Conservation (phyloP, 2,113 vertebrate genomes). For the Sorex araneus region DNA sequence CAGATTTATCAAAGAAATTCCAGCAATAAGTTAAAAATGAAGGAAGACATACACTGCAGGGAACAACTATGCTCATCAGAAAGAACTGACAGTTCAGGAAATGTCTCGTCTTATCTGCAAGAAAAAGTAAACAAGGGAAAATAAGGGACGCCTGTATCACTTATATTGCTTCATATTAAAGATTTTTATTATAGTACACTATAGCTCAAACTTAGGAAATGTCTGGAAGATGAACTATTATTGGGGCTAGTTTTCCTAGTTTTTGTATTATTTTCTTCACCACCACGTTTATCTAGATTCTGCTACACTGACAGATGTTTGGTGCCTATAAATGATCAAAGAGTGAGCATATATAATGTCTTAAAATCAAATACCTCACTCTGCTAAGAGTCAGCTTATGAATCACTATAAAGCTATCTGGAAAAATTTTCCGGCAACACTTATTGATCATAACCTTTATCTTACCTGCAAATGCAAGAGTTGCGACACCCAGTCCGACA, state of each 20-base stretch:
- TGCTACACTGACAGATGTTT: constrained; percentile 48
- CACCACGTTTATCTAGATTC: constrained; percentile 35
- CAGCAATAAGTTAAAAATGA: constrained; percentile 29
- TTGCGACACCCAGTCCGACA: constrained; percentile 94
- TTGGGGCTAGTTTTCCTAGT: background rate
- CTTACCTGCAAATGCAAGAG: constrained; percentile 95
- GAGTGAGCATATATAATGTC: background rate
- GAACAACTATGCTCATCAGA: constrained; percentile 30
- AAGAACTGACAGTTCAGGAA: constrained; percentile 60
- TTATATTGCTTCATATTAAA: constrained; percentile 20
- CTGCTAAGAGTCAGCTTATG: background rate
- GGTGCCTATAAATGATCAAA: background rate
- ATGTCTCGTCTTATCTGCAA: background rate
- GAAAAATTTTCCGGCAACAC: constrained; percentile 12
- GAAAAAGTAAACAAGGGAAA: constrained; percentile 33
- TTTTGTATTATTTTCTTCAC: constrained; percentile 47
- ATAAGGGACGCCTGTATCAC: background rate
- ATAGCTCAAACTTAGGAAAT: constrained; percentile 14
- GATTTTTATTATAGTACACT: background rate
- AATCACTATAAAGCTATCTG: background rate
- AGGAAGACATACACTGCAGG: constrained; percentile 26
- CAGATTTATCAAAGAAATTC: constrained; percentile 45
- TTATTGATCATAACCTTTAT: background rate
- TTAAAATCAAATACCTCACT: constrained; percentile 40
- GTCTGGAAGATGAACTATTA: constrained; percentile 36